These are phyloP conservation scores for Strix uralensis DNA, from an alignment of 2,113 vertebrate species.

Conservation along the genomic window DNA sequence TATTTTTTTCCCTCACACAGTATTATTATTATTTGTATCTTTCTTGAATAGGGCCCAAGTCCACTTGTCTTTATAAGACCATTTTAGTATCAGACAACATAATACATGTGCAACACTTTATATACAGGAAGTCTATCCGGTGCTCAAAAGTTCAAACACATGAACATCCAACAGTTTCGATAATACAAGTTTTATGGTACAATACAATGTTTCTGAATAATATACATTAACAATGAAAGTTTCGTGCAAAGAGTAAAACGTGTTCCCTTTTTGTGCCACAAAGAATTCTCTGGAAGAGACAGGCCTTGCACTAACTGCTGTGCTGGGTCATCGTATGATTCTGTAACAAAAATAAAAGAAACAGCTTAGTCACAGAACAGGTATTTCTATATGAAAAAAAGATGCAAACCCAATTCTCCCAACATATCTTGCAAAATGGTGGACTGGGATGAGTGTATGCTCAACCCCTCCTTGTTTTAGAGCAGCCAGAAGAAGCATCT, in stretches of 20 bases:
- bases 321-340: conserved; percentile 99
- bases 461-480: neutral
- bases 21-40: conserved; percentile 67
- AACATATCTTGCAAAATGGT: neutral
- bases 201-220: conserved; percentile 87
- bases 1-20: conserved; percentile 60
- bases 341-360: conserved; percentile 78
- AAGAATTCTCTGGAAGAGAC: conserved; percentile 67
- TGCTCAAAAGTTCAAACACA: conserved; percentile 88
- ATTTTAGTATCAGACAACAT: conserved; percentile 89
- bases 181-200: conserved; percentile 87
- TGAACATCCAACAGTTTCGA: conserved; percentile 84
- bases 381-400: neutral
- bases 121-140: conserved; percentile 92
- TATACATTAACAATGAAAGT: conserved; percentile 89
- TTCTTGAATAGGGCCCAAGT: conserved; percentile 85
- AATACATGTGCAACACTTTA: conserved; percentile 97
- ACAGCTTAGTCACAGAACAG: conserved; percentile 9
- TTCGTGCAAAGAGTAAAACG: conserved; percentile 91
- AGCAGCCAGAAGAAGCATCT: neutral
- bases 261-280: conserved; percentile 83
- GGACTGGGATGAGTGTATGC: neutral
- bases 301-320: conserved; percentile 92
- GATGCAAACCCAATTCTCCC: neutral
- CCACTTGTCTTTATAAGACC: conserved; percentile 90